Base-by-base conservation (phyloP, 2,888 invertebrate species). In the Caenorhabditis zanzibari region DNA sequence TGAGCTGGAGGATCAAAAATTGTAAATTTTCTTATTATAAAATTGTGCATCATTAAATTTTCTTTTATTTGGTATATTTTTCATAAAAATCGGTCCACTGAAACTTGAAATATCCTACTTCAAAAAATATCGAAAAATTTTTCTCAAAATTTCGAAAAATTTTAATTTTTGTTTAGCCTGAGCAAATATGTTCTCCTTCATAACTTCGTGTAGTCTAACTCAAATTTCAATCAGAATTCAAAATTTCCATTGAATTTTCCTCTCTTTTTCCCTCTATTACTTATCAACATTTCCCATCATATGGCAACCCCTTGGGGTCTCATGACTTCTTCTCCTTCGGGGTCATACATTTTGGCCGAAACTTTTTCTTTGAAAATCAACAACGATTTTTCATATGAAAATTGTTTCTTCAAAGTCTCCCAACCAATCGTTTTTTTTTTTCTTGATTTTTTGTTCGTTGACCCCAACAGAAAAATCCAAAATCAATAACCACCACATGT, bases 201-300 rank as follows among this genome's bases (percentile, higher is more conserved):
- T n/a, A n/a, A n/a, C n/a, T n/a, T n/a, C n/a, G n/a, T n/a, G n/a
- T n/a, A n/a, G n/a, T n/a, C n/a, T n/a, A n/a, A n/a, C n/a, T n/a
- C n/a, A n/a, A n/a, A n/a, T n/a, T 32, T 32, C 32, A 32, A 32
- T 6, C 4, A 4, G 7, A 16, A 16, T 47, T 19, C 19, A 6
- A 47, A 3, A 0, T 63, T 44, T 64, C 41, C 26, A n/a, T 0
- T 4, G 14, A 26, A n/a, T 28, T 32, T 26, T 5, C n/a, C n/a
- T 9, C 24, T 28, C 16, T 38, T 35, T 59, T 35, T 59, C 38
- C 38, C 16, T 32, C n/a, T 35, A 10, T 58, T 44, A 44, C 63
- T 63, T 63, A 63, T 63, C 63, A 44, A 26, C 3, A 14, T 63
- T 26, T 63, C 44, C n/a, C 63, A 63, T 63, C 63, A 26, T 16